phyloP scores from a whole-genome alignment of 2,888 invertebrate genomes.

The Fragum fragum region DNA sequence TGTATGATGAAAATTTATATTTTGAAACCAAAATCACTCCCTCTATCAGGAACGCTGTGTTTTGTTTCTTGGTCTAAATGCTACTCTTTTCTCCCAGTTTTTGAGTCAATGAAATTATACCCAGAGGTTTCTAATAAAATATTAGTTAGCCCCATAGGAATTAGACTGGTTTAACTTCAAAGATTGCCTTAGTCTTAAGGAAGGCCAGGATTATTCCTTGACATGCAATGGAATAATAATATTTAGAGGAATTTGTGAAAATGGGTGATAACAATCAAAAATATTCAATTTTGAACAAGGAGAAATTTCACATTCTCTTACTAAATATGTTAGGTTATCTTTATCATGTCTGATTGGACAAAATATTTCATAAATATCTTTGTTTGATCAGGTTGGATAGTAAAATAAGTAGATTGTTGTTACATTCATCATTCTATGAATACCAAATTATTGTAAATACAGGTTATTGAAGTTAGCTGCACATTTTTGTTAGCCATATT shows the following conservation, averaged over 20 bases:
- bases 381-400: background rate
- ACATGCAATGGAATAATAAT: slow-evolving; percentile 67
- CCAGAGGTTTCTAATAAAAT: slow-evolving; percentile 60
- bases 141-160: slow-evolving; percentile 36
- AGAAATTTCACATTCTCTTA: slow-evolving; percentile 52
- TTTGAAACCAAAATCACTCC: too few relatives aligned
- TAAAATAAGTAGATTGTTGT: background rate
- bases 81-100: slow-evolving; percentile 48
- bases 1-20: too few relatives aligned
- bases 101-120: slow-evolving; percentile 52
- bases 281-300: slow-evolving; percentile 57
- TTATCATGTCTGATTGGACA: slow-evolving; percentile 44
- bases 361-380: slow-evolving; percentile 53
- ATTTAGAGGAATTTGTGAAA: slow-evolving; percentile 67
- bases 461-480: too few relatives aligned
- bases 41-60: too few relatives aligned
- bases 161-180: slow-evolving; percentile 47
- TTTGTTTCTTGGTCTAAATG: slow-evolving; percentile 27
- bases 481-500: too few relatives aligned
- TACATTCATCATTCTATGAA: too few relatives aligned
- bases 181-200: slow-evolving; percentile 47
- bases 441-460: too few relatives aligned
- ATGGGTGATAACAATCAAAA: slow-evolving; percentile 64
- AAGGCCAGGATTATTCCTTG: slow-evolving; percentile 36
- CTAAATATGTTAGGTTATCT: slow-evolving; percentile 52